Conservation (phyloP, 2,113 vertebrate species). For the Mus pahari region DNA sequence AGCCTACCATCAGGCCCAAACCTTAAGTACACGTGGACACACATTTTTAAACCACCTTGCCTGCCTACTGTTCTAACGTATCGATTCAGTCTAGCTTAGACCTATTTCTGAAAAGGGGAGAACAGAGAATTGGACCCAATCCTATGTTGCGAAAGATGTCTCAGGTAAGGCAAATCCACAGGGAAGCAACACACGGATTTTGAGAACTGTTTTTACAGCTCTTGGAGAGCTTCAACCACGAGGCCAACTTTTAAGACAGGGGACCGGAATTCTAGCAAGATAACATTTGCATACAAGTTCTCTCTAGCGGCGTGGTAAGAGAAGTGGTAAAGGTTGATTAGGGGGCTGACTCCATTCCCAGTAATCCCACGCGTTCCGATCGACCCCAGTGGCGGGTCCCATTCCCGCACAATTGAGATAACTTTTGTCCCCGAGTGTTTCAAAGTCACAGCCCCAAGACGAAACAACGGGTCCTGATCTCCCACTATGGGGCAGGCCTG, state of each 20-base stretch:
- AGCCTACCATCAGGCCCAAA: constrained; percentile 75
- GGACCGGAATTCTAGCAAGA: constrained; percentile 57
- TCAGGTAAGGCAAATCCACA: constrained; percentile 80
- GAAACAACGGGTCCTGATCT: constrained; percentile 69
- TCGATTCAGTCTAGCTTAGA: constrained; percentile 77
- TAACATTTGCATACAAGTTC: constrained; percentile 79
- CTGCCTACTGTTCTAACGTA: constrained; percentile 68
- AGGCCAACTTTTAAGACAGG: constrained; percentile 73
- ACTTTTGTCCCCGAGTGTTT: constrained; percentile 80
- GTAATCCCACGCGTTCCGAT: constrained; percentile 74
- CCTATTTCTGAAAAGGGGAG: constrained; percentile 82
- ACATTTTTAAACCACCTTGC: constrained; percentile 49
- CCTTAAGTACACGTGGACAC: background rate
- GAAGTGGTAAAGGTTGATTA: background rate
- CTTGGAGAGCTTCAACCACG: constrained; percentile 78
- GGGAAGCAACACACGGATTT: constrained; percentile 82
- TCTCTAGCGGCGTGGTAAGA: constrained; percentile 51
- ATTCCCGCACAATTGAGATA: constrained; percentile 84
- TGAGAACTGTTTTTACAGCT: constrained; percentile 69
- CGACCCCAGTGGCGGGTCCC: constrained; percentile 74
- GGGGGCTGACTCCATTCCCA: constrained; percentile 64
- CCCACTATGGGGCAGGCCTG: background rate
- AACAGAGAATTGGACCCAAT: constrained; percentile 71
- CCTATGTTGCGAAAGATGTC: constrained; percentile 79
- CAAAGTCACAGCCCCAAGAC: constrained; percentile 80